phyloP scores from a whole-genome alignment of 2,888 invertebrate species.

The Apamea sordens region DNA sequence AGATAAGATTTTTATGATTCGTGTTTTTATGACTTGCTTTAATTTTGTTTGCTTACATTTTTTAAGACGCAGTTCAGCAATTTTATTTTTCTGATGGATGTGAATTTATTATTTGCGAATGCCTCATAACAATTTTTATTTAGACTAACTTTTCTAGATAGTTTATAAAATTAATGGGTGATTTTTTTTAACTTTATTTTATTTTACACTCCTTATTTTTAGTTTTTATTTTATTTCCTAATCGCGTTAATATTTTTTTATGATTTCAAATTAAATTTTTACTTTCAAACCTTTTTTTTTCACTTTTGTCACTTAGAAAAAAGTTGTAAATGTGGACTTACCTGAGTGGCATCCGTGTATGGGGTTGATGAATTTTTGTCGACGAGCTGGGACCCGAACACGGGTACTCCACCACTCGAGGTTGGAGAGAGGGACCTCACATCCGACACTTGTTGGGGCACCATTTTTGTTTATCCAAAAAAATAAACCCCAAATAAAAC shows the following conservation, averaged over 20 bases:
- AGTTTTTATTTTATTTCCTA: not conserved
- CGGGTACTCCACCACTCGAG: constrained; percentile 92
- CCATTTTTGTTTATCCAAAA: constrained; percentile 91
- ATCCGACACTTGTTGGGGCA: constrained; percentile 93
- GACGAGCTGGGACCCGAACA: constrained; percentile 97
- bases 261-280: constrained; percentile 8
- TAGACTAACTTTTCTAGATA: not conserved
- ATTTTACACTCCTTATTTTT: not conserved
- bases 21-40: constrained; percentile 24
- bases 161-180: not conserved
- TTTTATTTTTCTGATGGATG: not conserved
- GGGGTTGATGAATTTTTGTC: constrained; percentile 98
- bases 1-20: constrained; percentile 50
- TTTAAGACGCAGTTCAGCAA: not conserved
- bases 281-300: constrained; percentile 35
- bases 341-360: constrained; percentile 99
- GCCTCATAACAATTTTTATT: constrained; percentile 4
- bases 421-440: constrained; percentile 91
- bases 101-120: constrained; percentile 11
- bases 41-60: constrained; percentile 27
- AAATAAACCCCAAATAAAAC: constrained; percentile 77
- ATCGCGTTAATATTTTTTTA: not conserved
- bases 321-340: constrained; percentile 86
- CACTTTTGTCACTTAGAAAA: constrained; percentile 50
- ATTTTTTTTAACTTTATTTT: not conserved